Evolutionary conservation across 2,888 invertebrate genomes (phyloP).

Genomic region (Lepidonotus clava): DNA sequence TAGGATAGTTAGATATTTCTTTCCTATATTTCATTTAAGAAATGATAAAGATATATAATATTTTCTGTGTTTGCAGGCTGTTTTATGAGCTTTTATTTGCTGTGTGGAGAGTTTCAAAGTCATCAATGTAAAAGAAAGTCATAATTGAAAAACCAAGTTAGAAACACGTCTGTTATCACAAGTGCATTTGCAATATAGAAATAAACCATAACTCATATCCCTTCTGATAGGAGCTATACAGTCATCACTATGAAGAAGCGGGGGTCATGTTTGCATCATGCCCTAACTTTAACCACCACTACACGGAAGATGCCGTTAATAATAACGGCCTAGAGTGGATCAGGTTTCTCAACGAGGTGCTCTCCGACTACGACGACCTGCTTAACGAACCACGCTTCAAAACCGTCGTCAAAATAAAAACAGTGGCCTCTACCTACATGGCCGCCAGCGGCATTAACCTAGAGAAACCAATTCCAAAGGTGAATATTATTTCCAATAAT

Average conservation of each 20-base stretch:
- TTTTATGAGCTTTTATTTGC: no score
- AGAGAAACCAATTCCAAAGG: slow-evolving; percentile 6
- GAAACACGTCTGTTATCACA: no score
- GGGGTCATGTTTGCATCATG: slow-evolving; percentile 95
- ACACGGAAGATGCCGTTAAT: slow-evolving; percentile 93
- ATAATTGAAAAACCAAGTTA: no score
- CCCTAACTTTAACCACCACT: slow-evolving; percentile 95
- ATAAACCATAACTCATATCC: slow-evolving; percentile 65
- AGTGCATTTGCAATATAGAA: neutral
- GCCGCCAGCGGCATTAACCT: slow-evolving; percentile 86
- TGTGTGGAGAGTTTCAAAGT: neutral
- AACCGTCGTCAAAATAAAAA: slow-evolving; percentile 87
- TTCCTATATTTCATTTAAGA: no score
- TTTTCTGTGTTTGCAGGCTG: no score
- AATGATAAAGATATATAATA: no score
- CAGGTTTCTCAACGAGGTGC: slow-evolving; percentile 92
- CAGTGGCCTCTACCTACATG: slow-evolving; percentile 95
- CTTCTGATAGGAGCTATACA: slow-evolving; percentile 91
- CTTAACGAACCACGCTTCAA: slow-evolving; percentile 90
- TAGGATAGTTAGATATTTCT: no score
- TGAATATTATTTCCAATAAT: no score
- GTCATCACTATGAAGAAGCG: slow-evolving; percentile 93
- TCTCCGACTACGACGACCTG: slow-evolving; percentile 94
- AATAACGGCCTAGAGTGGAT: slow-evolving; percentile 94
- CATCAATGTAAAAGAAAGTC: neutral